A percentile compares a stretch with the other conserved stretches of the same genome.
phyloP scores from a whole-genome alignment of 1,140 invertebrate species.

The Temnothorax nylanderi region DNA sequence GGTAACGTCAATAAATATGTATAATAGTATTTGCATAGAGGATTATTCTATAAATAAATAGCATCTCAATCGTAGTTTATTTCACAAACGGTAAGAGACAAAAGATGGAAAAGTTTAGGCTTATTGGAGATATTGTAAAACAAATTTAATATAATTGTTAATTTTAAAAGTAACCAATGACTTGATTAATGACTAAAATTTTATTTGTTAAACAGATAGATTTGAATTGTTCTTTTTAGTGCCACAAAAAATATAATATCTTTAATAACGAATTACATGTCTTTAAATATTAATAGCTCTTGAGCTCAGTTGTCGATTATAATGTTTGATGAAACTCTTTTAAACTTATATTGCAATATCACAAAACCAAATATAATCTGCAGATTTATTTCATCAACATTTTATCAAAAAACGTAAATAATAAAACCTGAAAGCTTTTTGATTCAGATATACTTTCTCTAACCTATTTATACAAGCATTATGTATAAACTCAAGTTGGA shows the following conservation, averaged over 20 bases:
- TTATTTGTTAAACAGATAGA: neutral
- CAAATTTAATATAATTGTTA: neutral
- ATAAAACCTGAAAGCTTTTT: neutral
- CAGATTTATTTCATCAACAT: neutral
- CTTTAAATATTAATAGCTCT: too few species aligned
- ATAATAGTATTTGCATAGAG: neutral
- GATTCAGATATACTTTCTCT: constrained; percentile 7
- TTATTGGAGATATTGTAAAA: neutral
- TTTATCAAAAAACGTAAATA: neutral
- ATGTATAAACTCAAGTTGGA: neutral
- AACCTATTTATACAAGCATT: neutral
- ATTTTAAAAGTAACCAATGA: neutral
- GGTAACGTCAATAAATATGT: neutral
- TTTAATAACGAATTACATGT: neutral
- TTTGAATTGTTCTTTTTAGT: neutral
- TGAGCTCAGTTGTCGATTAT: neutral
- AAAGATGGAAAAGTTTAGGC: neutral
- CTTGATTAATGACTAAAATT: neutral
- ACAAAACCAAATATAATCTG: too few species aligned
- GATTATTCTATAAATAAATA: neutral
- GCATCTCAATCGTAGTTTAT: neutral
- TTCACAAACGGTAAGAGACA: neutral
- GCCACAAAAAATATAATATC: neutral
- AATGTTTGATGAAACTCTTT: neutral
- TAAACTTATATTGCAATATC: neutral